phyloP scores from a whole-genome alignment of 1,140 invertebrate species.

The Agrilus planipennis region DNA sequence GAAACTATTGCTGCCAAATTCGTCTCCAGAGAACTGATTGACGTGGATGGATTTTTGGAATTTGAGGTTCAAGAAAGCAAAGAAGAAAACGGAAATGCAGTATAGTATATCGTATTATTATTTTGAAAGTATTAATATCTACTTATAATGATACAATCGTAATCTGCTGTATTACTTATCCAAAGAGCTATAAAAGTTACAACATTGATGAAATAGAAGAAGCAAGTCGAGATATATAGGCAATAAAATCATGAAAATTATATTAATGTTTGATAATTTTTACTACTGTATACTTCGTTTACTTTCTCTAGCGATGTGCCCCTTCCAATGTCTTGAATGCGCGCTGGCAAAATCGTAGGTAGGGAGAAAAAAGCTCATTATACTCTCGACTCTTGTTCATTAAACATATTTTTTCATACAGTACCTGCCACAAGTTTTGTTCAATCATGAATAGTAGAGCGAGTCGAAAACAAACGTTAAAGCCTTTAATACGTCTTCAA shows the following conservation, averaged over 20 bases:
- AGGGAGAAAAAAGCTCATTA: too few species aligned
- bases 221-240: background rate
- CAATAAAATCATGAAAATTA: background rate
- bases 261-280: background rate
- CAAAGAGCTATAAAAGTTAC: background rate
- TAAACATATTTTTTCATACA: too few species aligned
- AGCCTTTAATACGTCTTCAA: too few species aligned
- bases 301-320: too few species aligned
- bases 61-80: constrained; percentile 39
- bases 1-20: constrained; percentile 73
- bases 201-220: background rate
- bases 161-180: background rate
- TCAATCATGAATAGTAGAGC: too few species aligned
- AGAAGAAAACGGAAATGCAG: constrained; percentile 6
- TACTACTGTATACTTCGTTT: too few species aligned
- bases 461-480: too few species aligned
- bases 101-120: background rate
- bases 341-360: too few species aligned
- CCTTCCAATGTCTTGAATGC: too few species aligned
- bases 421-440: too few species aligned
- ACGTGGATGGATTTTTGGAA: constrained; percentile 68
- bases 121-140: background rate
- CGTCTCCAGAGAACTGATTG: constrained; percentile 63
- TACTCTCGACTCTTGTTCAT: too few species aligned
- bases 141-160: background rate